These are phyloP conservation scores for Pyrrhia umbra DNA, from an alignment of 2,888 invertebrate species.

Conservation along the genomic window DNA sequence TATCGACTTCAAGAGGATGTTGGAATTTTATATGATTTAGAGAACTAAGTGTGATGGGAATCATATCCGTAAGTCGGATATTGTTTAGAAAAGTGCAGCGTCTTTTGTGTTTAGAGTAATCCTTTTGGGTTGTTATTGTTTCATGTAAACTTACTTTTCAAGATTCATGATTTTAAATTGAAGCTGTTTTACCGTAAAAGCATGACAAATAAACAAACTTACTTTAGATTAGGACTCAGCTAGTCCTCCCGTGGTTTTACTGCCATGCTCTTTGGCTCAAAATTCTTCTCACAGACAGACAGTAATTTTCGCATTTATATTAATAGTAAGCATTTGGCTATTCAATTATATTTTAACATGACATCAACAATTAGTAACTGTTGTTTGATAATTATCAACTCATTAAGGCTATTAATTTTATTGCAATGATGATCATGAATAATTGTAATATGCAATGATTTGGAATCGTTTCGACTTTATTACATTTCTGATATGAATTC, in stretches of 20 bases:
- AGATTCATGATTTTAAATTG: background rate
- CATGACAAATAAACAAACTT: no score
- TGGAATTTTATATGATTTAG: constrained; percentile 7
- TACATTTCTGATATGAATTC: background rate
- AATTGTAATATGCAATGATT: background rate
- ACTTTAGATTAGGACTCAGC: no score
- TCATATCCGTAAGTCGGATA: constrained; percentile 42
- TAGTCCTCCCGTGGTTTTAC: no score
- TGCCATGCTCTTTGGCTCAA: no score
- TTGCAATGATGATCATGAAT: background rate
- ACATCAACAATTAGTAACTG: background rate
- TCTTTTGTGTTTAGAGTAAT: constrained; percentile 15
- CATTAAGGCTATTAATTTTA: background rate
- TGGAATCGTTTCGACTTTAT: background rate
- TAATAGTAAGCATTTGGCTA: background rate
- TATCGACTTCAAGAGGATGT: constrained; percentile 13
- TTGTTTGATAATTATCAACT: background rate
- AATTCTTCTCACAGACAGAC: no score
- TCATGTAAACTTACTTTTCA: background rate
- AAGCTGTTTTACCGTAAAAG: no score
- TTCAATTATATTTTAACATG: no score
- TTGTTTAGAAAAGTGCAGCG: constrained; percentile 1
- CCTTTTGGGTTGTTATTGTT: background rate
- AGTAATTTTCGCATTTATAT: no score
- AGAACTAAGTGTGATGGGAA: constrained; percentile 12